These are phyloP conservation scores for Zoanthus gigantus DNA, from an alignment of 92 coral and sea anemone genomes.

Conservation along the genomic window DNA sequence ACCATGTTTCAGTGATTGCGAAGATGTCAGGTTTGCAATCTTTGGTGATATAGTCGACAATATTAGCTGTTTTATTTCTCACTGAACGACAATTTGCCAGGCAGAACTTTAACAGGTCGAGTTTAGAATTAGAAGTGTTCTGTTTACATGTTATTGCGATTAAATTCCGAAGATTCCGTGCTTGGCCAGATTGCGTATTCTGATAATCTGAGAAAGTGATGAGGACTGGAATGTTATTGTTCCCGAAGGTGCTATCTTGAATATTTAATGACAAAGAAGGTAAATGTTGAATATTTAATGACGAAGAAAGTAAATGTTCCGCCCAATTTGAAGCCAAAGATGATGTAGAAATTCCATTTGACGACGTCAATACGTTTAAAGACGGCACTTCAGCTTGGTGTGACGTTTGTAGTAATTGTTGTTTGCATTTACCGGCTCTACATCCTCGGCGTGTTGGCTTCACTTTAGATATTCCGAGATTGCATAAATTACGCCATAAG, in stretches of 20 bases:
- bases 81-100: constrained; percentile 26
- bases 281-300: neutral
- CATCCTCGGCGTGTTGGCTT: constrained; percentile 27
- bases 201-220: constrained; percentile 21
- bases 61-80: constrained; percentile 40
- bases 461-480: constrained; percentile 29
- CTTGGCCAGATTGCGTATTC: constrained; percentile 11
- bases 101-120: constrained; percentile 1
- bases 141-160: constrained; percentile 23
- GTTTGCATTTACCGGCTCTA: neutral
- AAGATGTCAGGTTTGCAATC: constrained; percentile 31
- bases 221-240: constrained; percentile 47
- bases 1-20: constrained; percentile 59
- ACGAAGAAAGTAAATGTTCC: neutral
- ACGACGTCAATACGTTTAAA: constrained; percentile 3
- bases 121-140: constrained; percentile 32
- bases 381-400: neutral
- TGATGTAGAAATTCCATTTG: constrained; percentile 25
- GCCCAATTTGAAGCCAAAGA: constrained; percentile 6
- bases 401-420: constrained; percentile 32
- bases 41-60: constrained; percentile 27
- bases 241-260: neutral
- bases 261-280: neutral
- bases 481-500: constrained; percentile 42
- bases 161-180: constrained; percentile 27